phyloP scores from a whole-genome alignment of 2,888 invertebrate genomes.

The Erebia ligea region DNA sequence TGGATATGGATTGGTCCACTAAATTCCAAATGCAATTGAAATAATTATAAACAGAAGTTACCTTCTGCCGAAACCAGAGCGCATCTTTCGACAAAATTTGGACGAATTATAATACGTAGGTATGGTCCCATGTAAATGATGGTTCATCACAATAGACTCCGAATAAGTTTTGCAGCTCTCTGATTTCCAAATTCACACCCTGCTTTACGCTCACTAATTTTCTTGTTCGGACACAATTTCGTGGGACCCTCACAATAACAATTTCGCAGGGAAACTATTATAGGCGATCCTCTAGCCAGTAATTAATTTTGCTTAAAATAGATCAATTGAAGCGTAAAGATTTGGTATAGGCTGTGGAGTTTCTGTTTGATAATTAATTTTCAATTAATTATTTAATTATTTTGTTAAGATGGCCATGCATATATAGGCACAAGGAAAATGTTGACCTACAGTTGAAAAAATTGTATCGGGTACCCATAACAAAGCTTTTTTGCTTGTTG shows the following conservation, averaged over 20 bases:
- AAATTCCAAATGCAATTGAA: neutral
- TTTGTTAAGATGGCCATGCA: too few species aligned
- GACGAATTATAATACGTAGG: slow-evolving; percentile 49
- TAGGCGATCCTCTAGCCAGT: slow-evolving; percentile 80
- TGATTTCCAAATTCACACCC: slow-evolving; percentile 82
- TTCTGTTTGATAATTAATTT: slow-evolving; percentile 75
- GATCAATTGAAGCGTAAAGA: slow-evolving; percentile 81
- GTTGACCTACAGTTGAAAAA: too few species aligned
- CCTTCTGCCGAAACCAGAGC: neutral
- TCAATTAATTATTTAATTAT: too few species aligned
- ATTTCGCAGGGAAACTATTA: slow-evolving; percentile 80
- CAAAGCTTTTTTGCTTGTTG: too few species aligned
- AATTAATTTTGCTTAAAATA: slow-evolving; percentile 82
- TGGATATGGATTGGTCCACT: neutral
- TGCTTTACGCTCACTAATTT: slow-evolving; percentile 83
- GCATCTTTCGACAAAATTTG: slow-evolving; percentile 4
- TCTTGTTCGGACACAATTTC: slow-evolving; percentile 83
- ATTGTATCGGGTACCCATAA: too few species aligned
- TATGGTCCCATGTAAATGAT: slow-evolving; percentile 77
- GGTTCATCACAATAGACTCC: slow-evolving; percentile 70
- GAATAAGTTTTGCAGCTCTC: slow-evolving; percentile 74
- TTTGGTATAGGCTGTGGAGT: slow-evolving; percentile 74
- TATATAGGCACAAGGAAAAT: too few species aligned
- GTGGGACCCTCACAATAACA: slow-evolving; percentile 78
- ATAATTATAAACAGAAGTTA: neutral